Conservation (phyloP, 2,113 vertebrate genomes). For the Aspidoscelis tigris region DNA sequence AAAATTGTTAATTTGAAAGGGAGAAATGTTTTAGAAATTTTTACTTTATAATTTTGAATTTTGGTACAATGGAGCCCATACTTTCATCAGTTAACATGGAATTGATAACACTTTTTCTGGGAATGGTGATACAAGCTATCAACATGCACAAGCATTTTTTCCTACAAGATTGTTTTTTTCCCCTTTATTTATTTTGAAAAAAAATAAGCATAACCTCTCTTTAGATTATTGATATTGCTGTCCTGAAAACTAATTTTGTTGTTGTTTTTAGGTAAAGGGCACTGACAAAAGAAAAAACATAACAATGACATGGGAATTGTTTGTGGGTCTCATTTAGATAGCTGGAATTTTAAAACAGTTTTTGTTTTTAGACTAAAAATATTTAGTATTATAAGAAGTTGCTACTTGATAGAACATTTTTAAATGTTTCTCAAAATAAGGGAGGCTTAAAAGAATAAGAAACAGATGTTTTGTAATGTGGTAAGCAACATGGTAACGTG, state of each 20-base stretch:
- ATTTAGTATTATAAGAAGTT: slow-evolving; percentile 19
- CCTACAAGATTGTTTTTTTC: slow-evolving; percentile 57
- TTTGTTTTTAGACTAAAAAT: slow-evolving; percentile 39
- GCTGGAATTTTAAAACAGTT: slow-evolving; percentile 55
- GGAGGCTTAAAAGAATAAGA: slow-evolving; percentile 39
- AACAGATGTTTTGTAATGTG: slow-evolving; percentile 59
- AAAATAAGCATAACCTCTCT: slow-evolving; percentile 51
- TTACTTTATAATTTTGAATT: slow-evolving; percentile 35
- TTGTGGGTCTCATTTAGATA: slow-evolving; percentile 51
- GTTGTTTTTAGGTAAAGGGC: slow-evolving; percentile 67
- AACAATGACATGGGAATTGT: slow-evolving; percentile 64
- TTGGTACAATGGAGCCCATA: slow-evolving; percentile 4
- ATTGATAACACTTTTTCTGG: slow-evolving; percentile 16
- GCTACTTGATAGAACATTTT: slow-evolving; percentile 31
- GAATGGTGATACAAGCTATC: slow-evolving; percentile 35
- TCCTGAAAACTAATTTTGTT: slow-evolving; percentile 57
- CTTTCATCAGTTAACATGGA: slow-evolving; percentile 38
- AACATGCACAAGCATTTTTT: slow-evolving; percentile 53
- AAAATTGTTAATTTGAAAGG: slow-evolving; percentile 30
- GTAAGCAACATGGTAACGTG: slow-evolving; percentile 39
- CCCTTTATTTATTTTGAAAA: slow-evolving; percentile 58
- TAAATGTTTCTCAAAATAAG: slow-evolving; percentile 26
- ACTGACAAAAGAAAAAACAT: slow-evolving; percentile 61
- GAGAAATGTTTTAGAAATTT: slow-evolving; percentile 40
- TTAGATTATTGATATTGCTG: slow-evolving; percentile 53